Percentiles rank a stretch among this genome's conserved stretches.
Conservation (phyloP, 2,113 vertebrate genomes). For the Peromyscus polionotus region DNA sequence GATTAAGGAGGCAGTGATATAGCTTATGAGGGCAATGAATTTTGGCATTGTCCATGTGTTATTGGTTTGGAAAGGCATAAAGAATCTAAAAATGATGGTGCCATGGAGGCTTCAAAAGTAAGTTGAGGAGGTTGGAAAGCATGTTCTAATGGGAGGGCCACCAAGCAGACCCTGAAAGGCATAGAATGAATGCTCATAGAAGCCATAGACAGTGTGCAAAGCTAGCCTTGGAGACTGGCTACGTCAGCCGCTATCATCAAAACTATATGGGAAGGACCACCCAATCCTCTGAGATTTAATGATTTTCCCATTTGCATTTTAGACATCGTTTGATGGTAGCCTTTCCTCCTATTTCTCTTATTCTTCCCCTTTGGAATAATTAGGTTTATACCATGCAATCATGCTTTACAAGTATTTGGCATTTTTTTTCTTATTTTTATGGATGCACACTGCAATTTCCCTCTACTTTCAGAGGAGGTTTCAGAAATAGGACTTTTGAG, state of each 20-base stretch:
- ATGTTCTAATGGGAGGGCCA: too few species aligned
- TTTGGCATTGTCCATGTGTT: background rate
- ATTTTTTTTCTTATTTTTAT: background rate
- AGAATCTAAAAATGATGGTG: background rate
- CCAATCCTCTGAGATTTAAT: background rate
- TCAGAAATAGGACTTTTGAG: background rate
- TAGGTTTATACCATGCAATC: background rate
- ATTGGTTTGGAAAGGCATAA: background rate
- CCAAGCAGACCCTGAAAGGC: background rate
- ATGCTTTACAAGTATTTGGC: background rate
- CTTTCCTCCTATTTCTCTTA: background rate
- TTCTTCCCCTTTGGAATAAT: background rate
- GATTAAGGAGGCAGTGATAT: background rate
- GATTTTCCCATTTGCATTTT: background rate
- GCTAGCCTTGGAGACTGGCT: background rate
- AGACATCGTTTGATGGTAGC: background rate
- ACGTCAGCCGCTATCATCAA: background rate
- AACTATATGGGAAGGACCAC: background rate
- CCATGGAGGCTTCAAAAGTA: background rate
- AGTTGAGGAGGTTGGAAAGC: background rate
- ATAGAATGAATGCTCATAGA: background rate
- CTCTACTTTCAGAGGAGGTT: background rate
- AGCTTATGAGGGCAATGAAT: background rate
- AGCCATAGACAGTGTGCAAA: background rate
- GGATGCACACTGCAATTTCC: background rate